Percentiles rank a stretch among this genome's conserved stretches.
phyloP scores from a whole-genome alignment of 2,113 vertebrate species.

The Gadus macrocephalus region DNA sequence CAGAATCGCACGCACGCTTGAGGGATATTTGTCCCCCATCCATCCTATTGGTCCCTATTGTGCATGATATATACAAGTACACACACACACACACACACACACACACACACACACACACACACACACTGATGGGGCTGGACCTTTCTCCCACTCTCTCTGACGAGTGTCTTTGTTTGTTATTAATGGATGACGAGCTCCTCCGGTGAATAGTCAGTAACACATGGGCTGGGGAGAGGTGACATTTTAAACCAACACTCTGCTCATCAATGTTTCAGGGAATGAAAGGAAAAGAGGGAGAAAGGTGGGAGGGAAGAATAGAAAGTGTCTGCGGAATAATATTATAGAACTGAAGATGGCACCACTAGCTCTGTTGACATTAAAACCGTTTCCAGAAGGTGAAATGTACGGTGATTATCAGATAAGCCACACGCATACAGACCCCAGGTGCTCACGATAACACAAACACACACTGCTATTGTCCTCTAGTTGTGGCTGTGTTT shows the following conservation, averaged over 20 bases:
- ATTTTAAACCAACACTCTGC: slow-evolving; percentile 49
- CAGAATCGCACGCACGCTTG: not conserved
- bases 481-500: too few relatives aligned
- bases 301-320: not conserved
- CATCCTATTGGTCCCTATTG: too few relatives aligned
- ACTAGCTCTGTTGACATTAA: too few relatives aligned
- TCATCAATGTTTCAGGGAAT: slow-evolving; percentile 53
- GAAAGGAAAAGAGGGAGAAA: not conserved
- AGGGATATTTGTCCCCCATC: slow-evolving; percentile 39
- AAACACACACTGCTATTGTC: not conserved
- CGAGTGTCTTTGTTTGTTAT: slow-evolving; percentile 58
- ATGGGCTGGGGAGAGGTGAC: slow-evolving; percentile 53
- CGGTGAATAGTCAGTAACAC: slow-evolving; percentile 53
- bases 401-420: too few relatives aligned
- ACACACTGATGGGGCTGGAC: not conserved
- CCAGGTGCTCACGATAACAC: not conserved
- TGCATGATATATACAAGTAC: not conserved
- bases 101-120: slow-evolving; percentile 1
- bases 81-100: slow-evolving; percentile 1
- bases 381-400: too few relatives aligned
- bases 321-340: too few relatives aligned
- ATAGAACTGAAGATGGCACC: too few relatives aligned
- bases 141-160: not conserved
- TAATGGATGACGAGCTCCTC: slow-evolving; percentile 47
- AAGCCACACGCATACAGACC: slow-evolving; percentile 6